phyloP scores from a whole-genome alignment of 2,797 vertebrate genomes.

The Salmo trutta region DNA sequence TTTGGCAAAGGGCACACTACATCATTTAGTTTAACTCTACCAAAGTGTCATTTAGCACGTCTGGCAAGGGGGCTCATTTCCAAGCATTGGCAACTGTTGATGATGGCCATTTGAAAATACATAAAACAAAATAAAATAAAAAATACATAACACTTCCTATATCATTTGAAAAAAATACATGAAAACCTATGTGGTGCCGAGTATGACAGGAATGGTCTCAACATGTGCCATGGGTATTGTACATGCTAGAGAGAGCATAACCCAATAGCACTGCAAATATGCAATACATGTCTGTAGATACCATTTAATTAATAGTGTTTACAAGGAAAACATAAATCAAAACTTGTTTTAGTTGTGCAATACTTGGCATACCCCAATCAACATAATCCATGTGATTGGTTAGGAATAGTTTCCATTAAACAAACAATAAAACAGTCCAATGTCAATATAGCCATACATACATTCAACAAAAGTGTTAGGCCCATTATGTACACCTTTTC shows the following conservation, averaged over 20 bases:
- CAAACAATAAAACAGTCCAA: conserved; percentile 21
- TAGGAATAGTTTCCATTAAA: conserved; percentile 36
- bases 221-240: neutral
- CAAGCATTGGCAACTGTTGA: conserved; percentile 36
- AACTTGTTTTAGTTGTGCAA: conserved; percentile 56
- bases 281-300: conserved; percentile 23
- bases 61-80: conserved; percentile 27
- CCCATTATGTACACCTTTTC: conserved; percentile 42
- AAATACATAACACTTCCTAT: neutral
- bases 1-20: conserved; percentile 37
- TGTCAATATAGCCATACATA: conserved; percentile 45
- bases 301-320: conserved; percentile 33
- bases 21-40: neutral
- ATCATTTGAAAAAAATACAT: neutral
- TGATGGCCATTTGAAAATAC: conserved; percentile 25
- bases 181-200: neutral
- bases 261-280: conserved; percentile 21
- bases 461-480: conserved; percentile 63
- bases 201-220: neutral
- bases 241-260: conserved; percentile 4
- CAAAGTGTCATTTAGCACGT: conserved; percentile 12
- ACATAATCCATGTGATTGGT: conserved; percentile 25
- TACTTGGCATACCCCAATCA: conserved; percentile 50
- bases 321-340: conserved; percentile 28
- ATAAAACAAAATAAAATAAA: neutral